These are phyloP conservation scores for Cephus cinctus DNA, from an alignment of 1,140 invertebrate species.

Conservation along the genomic window DNA sequence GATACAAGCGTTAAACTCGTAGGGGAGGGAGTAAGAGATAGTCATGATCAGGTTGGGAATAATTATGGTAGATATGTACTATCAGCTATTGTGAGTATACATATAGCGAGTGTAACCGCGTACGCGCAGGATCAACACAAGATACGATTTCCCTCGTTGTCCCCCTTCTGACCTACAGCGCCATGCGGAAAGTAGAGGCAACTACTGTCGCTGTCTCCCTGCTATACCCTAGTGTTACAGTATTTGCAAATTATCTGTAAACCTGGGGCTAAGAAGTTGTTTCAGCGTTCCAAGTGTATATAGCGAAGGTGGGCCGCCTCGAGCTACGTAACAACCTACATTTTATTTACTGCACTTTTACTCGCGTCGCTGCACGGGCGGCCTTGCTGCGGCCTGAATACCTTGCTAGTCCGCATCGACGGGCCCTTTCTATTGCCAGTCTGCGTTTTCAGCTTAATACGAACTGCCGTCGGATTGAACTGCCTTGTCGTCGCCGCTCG, in stretches of 20 bases:
- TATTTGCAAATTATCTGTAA: constrained; percentile 9
- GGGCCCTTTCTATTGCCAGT: constrained; percentile 18
- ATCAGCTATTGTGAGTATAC: no score
- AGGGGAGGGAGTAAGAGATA: no score
- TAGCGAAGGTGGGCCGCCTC: constrained; percentile 26
- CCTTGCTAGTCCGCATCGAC: constrained; percentile 25
- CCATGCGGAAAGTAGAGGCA: no score
- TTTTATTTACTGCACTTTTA: constrained; percentile 44
- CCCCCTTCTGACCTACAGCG: no score
- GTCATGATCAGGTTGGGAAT: no score
- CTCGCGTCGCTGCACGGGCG: constrained; percentile 21
- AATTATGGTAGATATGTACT: no score
- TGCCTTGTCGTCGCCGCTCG: background rate
- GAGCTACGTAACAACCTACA: constrained; percentile 41
- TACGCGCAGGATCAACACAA: no score
- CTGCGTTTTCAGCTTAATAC: background rate
- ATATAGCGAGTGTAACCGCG: no score
- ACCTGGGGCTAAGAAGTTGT: constrained; percentile 1
- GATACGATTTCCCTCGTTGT: no score
- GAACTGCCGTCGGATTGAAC: background rate
- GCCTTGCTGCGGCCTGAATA: constrained; percentile 41
- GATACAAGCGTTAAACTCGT: no score
- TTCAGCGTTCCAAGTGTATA: background rate
- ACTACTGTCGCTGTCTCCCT: no score
- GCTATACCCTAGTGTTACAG: no score